Evolutionary conservation across 2,113 vertebrate genomes (phyloP).

Genomic region (Ammodytes marinus): DNA sequence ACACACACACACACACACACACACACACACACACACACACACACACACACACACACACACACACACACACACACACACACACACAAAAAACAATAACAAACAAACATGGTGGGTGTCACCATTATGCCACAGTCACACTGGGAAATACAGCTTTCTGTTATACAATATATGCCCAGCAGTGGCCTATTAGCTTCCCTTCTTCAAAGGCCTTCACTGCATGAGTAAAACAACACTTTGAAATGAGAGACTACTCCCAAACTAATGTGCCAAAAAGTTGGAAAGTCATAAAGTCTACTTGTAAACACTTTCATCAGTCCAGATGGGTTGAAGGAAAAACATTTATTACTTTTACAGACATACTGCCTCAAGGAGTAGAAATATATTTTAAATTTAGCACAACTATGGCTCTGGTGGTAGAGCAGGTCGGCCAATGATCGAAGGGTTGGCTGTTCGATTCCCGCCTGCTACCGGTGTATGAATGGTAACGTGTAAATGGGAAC

Average conservation of each 20-base stretch:
- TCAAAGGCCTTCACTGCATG: slow-evolving; percentile 49
- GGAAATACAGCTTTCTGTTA: slow-evolving; percentile 57
- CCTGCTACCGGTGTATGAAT: too few relatives aligned
- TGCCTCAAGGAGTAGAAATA: slow-evolving; percentile 20
- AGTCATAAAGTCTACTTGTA: slow-evolving; percentile 44
- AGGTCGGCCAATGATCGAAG: too few relatives aligned
- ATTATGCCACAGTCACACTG: slow-evolving; percentile 51
- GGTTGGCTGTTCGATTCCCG: too few relatives aligned
- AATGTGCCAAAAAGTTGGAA: slow-evolving; percentile 39
- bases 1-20: too few relatives aligned
- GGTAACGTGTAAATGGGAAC: too few relatives aligned
- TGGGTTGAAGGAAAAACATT: slow-evolving; percentile 29
- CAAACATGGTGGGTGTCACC: neutral
- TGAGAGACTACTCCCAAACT: slow-evolving; percentile 45
- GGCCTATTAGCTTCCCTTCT: slow-evolving; percentile 51
- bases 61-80: too few relatives aligned
- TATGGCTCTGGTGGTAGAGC: too few relatives aligned
- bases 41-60: too few relatives aligned
- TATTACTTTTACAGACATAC: slow-evolving; percentile 37
- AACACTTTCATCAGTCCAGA: slow-evolving; percentile 40
- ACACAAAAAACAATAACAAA: too few relatives aligned
- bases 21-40: too few relatives aligned
- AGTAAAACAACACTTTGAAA: slow-evolving; percentile 52
- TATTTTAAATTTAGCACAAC: slow-evolving; percentile 17
- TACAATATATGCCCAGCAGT: slow-evolving; percentile 53